Conservation (phyloP, 2,797 vertebrate species). For the Cirrhinus mrigala region DNA sequence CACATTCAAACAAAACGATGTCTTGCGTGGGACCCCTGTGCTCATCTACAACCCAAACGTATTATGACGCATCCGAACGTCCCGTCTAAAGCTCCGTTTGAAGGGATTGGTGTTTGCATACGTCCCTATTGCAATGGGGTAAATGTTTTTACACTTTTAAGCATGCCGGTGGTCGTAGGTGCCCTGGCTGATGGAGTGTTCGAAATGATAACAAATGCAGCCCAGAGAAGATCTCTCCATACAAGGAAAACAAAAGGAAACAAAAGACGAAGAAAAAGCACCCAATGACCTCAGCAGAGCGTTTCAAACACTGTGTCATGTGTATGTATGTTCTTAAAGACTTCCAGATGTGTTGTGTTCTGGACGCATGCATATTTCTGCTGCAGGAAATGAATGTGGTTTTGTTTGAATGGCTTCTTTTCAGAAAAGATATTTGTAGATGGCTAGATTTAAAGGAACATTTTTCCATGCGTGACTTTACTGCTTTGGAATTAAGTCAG, state of each 20-base stretch:
- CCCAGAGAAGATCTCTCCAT: constrained; percentile 49
- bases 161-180: too few relatives aligned
- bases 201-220: constrained; percentile 69
- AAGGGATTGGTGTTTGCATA: constrained; percentile 2
- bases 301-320: constrained; percentile 74
- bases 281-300: constrained; percentile 69
- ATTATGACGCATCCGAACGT: constrained; percentile 70
- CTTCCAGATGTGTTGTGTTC: constrained; percentile 81
- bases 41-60: constrained; percentile 63
- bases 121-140: neutral
- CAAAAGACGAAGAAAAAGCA: constrained; percentile 65
- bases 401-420: constrained; percentile 77
- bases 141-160: neutral
- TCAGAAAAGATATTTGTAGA: constrained; percentile 79
- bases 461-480: constrained; percentile 42
- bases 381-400: constrained; percentile 78
- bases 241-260: constrained; percentile 55
- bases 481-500: constrained; percentile 30
- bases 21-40: constrained; percentile 72
- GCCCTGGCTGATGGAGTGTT: constrained; percentile 27
- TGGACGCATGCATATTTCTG: constrained; percentile 78
- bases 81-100: constrained; percentile 1
- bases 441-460: constrained; percentile 73
- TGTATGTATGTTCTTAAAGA: constrained; percentile 76
- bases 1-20: constrained; percentile 72